phyloP scores from a whole-genome alignment of 2,113 vertebrate genomes.

The Ciconia maguari region DNA sequence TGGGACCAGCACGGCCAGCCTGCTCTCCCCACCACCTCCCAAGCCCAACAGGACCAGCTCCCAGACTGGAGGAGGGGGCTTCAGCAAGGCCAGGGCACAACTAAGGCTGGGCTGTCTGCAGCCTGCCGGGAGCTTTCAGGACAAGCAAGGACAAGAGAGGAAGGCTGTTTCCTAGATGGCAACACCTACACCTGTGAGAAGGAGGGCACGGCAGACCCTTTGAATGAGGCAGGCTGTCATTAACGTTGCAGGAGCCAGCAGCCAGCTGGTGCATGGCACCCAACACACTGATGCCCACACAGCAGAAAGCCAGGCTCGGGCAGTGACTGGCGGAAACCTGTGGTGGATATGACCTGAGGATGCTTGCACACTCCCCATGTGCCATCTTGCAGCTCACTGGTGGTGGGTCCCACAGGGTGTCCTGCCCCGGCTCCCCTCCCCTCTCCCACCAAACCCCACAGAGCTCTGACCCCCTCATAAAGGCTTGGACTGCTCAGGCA shows the following conservation, averaged over 20 bases:
- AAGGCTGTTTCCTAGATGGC: not conserved
- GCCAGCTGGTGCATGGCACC: not conserved
- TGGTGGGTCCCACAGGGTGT: not conserved
- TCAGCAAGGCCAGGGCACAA: not conserved
- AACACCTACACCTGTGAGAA: not conserved
- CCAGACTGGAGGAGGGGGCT: not conserved
- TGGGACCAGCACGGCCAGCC: not conserved
- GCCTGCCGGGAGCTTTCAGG: not conserved
- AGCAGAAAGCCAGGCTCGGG: not conserved
- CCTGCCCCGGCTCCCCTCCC: not conserved
- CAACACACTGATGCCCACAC: too few relatives aligned
- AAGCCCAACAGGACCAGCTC: not conserved
- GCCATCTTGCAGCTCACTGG: not conserved
- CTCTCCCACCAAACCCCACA: not conserved
- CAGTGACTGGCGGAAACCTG: not conserved
- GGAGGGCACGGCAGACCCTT: not conserved
- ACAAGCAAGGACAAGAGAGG: not conserved
- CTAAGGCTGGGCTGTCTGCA: not conserved
- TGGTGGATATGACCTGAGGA: not conserved
- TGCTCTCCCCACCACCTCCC: not conserved
- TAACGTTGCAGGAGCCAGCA: not conserved
- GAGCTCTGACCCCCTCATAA: not conserved
- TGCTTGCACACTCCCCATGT: fast-evolving
- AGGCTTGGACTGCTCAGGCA: not conserved
- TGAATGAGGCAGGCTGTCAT: fast-evolving